A percentile compares a stretch with the other conserved stretches of the same genome.
Evolutionary conservation across 2,888 invertebrate genomes (phyloP).

Genomic region (Stenodema calcarata): DNA sequence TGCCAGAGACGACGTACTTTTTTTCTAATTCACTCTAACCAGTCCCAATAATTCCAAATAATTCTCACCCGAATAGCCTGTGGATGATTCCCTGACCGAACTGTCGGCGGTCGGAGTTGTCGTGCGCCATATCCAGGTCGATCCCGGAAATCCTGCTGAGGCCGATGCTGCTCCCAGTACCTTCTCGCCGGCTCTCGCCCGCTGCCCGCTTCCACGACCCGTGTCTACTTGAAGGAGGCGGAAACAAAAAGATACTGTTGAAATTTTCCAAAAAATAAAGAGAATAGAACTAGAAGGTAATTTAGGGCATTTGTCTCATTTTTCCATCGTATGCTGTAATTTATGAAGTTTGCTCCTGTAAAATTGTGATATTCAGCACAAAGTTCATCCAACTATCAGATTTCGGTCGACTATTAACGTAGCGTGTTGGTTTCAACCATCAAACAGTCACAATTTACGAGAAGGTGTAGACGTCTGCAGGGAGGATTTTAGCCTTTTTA

Average conservation of each 20-base stretch:
- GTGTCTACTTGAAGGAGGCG: slow-evolving; percentile 47
- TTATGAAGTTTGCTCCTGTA: too few species aligned
- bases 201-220: slow-evolving; percentile 55
- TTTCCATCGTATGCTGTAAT: too few species aligned
- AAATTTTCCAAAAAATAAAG: background rate
- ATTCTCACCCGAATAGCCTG: slow-evolving; percentile 73
- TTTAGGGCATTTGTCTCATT: too few species aligned
- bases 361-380: too few species aligned
- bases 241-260: background rate
- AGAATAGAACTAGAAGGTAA: too few species aligned
- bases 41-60: too few species aligned
- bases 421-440: background rate
- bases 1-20: too few species aligned
- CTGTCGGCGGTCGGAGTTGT: slow-evolving; percentile 87
- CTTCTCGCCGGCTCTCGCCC: slow-evolving; percentile 51
- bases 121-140: slow-evolving; percentile 83
- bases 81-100: slow-evolving; percentile 85
- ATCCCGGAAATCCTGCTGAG: slow-evolving; percentile 77
- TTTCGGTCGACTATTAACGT: too few species aligned
- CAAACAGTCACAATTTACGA: background rate
- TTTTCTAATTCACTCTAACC: too few species aligned
- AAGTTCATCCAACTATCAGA: too few species aligned
- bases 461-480: background rate
- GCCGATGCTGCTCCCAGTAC: slow-evolving; percentile 62
- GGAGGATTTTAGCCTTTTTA: background rate